These are phyloP conservation scores for Coptodon bakossiorum DNA, from an alignment of 2,113 vertebrate species.

Conservation along the genomic window DNA sequence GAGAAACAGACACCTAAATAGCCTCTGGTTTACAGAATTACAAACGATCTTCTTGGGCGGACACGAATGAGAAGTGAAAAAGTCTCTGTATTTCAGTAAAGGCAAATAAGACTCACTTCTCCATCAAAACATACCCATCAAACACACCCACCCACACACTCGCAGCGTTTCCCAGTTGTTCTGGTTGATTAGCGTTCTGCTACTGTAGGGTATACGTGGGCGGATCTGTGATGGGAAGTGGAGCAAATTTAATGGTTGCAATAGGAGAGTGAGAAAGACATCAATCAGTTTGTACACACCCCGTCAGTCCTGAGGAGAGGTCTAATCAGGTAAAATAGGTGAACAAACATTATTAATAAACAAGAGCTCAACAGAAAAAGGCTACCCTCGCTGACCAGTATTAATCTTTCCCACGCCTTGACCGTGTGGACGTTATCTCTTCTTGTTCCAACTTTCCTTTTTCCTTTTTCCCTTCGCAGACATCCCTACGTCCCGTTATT, in stretches of 20 bases:
- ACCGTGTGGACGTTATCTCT: neutral
- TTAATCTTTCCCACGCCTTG: neutral
- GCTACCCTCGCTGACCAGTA: neutral
- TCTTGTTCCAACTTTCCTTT: neutral
- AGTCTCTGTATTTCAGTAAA: neutral
- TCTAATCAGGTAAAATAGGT: neutral
- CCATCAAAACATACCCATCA: neutral
- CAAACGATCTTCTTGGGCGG: neutral
- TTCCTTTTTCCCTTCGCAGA: neutral
- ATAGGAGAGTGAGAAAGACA: neutral
- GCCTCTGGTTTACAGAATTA: neutral
- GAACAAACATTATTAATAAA: neutral
- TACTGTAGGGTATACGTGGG: neutral
- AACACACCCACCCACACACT: neutral
- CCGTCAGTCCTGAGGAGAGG: neutral
- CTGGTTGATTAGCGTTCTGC: neutral
- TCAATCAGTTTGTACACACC: neutral
- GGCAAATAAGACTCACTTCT: neutral
- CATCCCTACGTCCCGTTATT: neutral
- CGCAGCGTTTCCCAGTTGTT: neutral
- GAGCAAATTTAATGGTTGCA: neutral
- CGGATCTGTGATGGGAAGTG: neutral
- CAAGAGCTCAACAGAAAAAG: neutral
- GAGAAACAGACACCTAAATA: neutral
- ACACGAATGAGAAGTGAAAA: accelerated